A percentile compares a stretch with the other conserved stretches of the same genome.
Conservation (phyloP, 2,113 vertebrate genomes). For the Suricata suricatta region DNA sequence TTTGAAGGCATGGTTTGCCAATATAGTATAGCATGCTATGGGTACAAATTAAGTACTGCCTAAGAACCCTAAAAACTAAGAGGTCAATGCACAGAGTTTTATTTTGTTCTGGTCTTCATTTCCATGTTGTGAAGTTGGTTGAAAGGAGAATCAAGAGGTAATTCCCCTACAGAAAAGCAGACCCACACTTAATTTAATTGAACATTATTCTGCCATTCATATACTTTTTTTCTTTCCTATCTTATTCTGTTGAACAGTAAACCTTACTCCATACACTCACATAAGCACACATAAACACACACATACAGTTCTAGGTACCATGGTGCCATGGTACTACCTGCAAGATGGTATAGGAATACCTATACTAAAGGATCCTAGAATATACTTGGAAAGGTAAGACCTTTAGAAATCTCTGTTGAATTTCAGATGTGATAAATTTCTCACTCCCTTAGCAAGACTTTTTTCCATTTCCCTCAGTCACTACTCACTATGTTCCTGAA, state of each 20-base stretch:
- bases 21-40: not conserved
- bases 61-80: not conserved
- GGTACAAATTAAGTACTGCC: not conserved
- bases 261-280: not conserved
- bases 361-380: not conserved
- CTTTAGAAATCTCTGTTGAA: not conserved
- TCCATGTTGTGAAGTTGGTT: not conserved
- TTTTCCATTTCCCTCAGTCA: not conserved
- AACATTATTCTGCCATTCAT: not conserved
- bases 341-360: not conserved
- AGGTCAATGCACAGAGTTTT: not conserved
- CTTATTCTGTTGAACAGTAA: not conserved
- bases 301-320: not conserved
- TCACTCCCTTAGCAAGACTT: rapidly evolving
- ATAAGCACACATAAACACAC: no score
- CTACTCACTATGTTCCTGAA: not conserved
- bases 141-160: not conserved
- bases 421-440: not conserved
- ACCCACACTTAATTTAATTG: not conserved
- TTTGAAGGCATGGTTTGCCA: not conserved
- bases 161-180: not conserved
- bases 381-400: not conserved
- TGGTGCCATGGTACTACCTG: no score
- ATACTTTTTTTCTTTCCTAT: not conserved
- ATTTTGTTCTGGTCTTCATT: not conserved